Evolutionary conservation across 2,888 invertebrate genomes (phyloP).

Genomic region (Nematopogon swammerdamellus): DNA sequence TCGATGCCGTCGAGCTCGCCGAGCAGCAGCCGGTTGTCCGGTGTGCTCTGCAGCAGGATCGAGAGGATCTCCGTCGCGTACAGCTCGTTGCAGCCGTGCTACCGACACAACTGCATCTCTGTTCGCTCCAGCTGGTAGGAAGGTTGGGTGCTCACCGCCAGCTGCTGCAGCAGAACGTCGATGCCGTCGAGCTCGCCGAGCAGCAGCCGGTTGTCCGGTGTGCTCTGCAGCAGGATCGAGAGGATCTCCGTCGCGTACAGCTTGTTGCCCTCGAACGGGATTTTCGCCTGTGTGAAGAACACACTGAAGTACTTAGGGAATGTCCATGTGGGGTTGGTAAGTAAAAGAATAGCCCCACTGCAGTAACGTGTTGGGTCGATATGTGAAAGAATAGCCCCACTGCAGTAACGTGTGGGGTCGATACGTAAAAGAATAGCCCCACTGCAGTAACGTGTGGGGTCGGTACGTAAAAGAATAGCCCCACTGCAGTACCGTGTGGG

Average conservation of each 20-base stretch:
- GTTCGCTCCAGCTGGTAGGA: constrained; percentile 93
- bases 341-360: too few relatives aligned
- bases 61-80: constrained; percentile 96
- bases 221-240: constrained; percentile 90
- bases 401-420: too few relatives aligned
- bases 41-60: constrained; percentile 88
- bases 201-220: constrained; percentile 73
- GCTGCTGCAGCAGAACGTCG: constrained; percentile 91
- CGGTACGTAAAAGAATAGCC: too few relatives aligned
- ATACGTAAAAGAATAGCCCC: too few relatives aligned
- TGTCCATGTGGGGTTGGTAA: too few relatives aligned
- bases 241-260: constrained; percentile 94
- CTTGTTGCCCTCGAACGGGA: constrained; percentile 87
- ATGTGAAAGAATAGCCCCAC: too few relatives aligned
- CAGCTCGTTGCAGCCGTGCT: constrained; percentile 91
- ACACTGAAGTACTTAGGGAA: too few relatives aligned
- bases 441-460: too few relatives aligned
- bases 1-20: constrained; percentile 97
- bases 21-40: constrained; percentile 73
- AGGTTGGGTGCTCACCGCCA: constrained; percentile 61
- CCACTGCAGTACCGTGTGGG: too few relatives aligned
- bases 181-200: constrained; percentile 95
- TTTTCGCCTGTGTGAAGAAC: constrained; percentile 65
- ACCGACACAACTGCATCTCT: too few relatives aligned
- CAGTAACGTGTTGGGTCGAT: too few relatives aligned